Base-by-base conservation (phyloP, 2,888 invertebrate genomes). In the Caenorhabditis sp. region DNA sequence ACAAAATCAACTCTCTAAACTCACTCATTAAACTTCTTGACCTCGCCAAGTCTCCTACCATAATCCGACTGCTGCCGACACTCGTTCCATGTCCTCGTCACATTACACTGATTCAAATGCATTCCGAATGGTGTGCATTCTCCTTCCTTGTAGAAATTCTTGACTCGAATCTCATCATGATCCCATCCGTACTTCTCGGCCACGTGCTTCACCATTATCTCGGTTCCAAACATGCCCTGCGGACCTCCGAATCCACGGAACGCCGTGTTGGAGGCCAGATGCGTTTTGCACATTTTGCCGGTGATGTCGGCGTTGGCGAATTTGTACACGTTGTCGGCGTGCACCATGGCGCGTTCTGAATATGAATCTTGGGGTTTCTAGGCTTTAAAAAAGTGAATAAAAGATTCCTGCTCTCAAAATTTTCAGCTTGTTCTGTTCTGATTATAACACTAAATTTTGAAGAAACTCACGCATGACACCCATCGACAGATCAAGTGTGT, bases 221-320 rank as follows among this genome's bases (percentile, higher is more conserved):
- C 97, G 0, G 95, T 95, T 1, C 95, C 94, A 91, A 96, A 95
- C 96, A 96, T 96, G 35, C 95, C 96, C 92, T 97, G 97, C 0
- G 97, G 97, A 0, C 95, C 96, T 7, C 97, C 97, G 90, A 96
- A 97, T 22, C 87, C 87, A 73, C 89, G 94, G 91, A 97, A 97
- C 0, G 97, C 97, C 0, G 97, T 97, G 92, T 96, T 96, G 0
- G 96, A 96, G 0, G 96, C 95, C 66, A 96, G 93, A 93, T 98
- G 97, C 0, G 97, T 98, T 93, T 94, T 95, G 91, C 97, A 97
- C 14, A 93, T 69, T 47, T 83, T 82, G 4, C 95, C 93, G 90
- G 94, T 94, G 0, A 96, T 96, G 85, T 94, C 94, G 0, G 95
- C 94, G 87, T 95, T 95, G 0, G 95, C 95, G 84, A 97, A 90